A percentile compares a stretch with the other conserved stretches of the same genome.
Evolutionary conservation across 2,797 vertebrate species (phyloP).

Genomic region (Platalea minor): DNA sequence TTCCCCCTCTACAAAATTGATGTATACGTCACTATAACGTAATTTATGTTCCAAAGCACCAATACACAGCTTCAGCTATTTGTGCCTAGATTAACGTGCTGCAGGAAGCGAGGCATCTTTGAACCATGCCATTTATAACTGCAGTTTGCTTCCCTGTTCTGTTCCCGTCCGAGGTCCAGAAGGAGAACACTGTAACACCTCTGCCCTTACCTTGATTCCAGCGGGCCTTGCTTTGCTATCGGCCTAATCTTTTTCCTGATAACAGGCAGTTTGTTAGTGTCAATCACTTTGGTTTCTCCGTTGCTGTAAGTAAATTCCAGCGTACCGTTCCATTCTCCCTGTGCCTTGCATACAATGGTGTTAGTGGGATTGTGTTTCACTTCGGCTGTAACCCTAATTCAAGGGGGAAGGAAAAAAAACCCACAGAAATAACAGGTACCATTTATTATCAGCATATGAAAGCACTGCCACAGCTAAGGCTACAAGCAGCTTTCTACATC

Average conservation of each 20-base stretch:
- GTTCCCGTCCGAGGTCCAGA: rapidly evolving
- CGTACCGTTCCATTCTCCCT: constrained; percentile 94
- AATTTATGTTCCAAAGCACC: not conserved
- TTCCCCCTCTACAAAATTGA: not conserved
- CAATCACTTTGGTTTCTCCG: constrained; percentile 91
- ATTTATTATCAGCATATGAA: not conserved
- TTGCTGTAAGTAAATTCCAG: constrained; percentile 94
- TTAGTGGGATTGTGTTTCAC: constrained; percentile 91
- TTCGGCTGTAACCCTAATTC: constrained; percentile 88
- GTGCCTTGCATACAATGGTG: constrained; percentile 91
- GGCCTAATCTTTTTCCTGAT: constrained; percentile 88
- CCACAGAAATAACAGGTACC: not conserved
- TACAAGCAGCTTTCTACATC: not conserved
- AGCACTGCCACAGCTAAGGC: not conserved
- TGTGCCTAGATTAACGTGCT: not conserved
- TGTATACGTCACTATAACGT: rapidly evolving
- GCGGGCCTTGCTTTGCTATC: constrained; percentile 82
- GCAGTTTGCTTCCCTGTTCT: not conserved
- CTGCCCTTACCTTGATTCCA: constrained; percentile 85
- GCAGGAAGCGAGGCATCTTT: not conserved
- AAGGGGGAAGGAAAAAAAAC: not conserved
- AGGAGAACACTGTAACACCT: not conserved
- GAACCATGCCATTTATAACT: not conserved
- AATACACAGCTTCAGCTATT: not conserved
- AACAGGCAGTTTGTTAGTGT: constrained; percentile 85